phyloP scores from a whole-genome alignment of 2,888 invertebrate species.

The Rambutsinella grinnellia region DNA sequence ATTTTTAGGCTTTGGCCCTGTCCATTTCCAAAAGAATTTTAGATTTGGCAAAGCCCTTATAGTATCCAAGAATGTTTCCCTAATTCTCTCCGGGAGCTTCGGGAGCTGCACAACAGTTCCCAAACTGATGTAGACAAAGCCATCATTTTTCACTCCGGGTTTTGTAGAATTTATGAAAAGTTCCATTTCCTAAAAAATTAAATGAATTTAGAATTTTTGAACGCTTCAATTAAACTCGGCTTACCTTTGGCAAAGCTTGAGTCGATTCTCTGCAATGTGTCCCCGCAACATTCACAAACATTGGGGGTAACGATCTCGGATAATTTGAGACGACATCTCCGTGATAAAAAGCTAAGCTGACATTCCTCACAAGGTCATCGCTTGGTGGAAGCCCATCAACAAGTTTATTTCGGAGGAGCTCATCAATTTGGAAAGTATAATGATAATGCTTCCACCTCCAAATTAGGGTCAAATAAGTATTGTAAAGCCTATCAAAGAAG shows the following conservation, averaged over 20 bases:
- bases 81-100: conserved; percentile 26
- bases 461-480: conserved; percentile 2
- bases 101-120: conserved; percentile 45
- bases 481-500: conserved; percentile 18
- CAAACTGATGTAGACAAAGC: conserved; percentile 62
- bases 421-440: conserved; percentile 6
- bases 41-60: conserved; percentile 44
- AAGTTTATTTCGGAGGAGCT: neutral
- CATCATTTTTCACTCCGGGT: no score
- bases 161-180: conserved; percentile 34
- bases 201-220: no score
- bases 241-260: no score
- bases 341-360: conserved; percentile 13
- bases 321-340: conserved; percentile 31
- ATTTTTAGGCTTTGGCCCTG: conserved; percentile 45
- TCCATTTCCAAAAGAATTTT: conserved; percentile 66
- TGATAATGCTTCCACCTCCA: conserved; percentile 11
- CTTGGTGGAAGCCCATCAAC: conserved; percentile 13
- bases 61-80: conserved; percentile 48
- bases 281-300: conserved; percentile 21
- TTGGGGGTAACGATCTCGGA: conserved; percentile 19
- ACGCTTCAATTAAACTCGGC: no score
- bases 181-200: no score
- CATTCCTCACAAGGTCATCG: conserved; percentile 20
- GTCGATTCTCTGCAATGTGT: conserved; percentile 21